phyloP scores from a whole-genome alignment of 2,888 invertebrate genomes.

The Hyppa rectilinea region DNA sequence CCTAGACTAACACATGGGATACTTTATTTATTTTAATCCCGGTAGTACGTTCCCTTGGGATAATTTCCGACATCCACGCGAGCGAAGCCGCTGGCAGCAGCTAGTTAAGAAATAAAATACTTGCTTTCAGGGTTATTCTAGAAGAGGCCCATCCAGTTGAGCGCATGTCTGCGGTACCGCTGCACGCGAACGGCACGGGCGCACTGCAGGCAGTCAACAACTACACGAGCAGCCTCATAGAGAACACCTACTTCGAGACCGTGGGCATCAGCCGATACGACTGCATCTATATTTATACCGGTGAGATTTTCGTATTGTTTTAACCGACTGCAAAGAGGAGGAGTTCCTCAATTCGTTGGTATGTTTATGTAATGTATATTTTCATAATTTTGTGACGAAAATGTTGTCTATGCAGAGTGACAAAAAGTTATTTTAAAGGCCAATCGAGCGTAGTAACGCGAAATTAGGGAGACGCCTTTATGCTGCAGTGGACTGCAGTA shows the following conservation, averaged over 20 bases:
- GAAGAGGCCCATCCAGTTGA: constrained; percentile 82
- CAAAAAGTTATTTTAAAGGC: neutral
- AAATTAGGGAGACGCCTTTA: neutral
- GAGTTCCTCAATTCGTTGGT: no score
- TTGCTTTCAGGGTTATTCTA: constrained; percentile 89
- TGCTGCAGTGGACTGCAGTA: neutral
- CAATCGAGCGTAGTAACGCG: neutral
- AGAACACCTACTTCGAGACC: constrained; percentile 70
- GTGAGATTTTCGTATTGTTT: constrained; percentile 83
- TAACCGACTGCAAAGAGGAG: no score
- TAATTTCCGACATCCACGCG: no score
- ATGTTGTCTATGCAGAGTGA: neutral
- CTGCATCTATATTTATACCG: constrained; percentile 87
- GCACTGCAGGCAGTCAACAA: constrained; percentile 58
- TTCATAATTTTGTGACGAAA: neutral
- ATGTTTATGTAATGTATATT: no score
- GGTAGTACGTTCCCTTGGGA: no score
- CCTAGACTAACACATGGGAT: no score
- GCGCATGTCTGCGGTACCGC: constrained; percentile 53
- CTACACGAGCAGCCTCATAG: constrained; percentile 69
- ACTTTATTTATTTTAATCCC: no score
- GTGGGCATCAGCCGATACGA: constrained; percentile 79
- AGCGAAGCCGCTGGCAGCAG: no score
- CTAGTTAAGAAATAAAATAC: no score
- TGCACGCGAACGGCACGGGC: constrained; percentile 47